Conservation (phyloP, 2,113 vertebrate species). For the Melanerpes formicivorus region DNA sequence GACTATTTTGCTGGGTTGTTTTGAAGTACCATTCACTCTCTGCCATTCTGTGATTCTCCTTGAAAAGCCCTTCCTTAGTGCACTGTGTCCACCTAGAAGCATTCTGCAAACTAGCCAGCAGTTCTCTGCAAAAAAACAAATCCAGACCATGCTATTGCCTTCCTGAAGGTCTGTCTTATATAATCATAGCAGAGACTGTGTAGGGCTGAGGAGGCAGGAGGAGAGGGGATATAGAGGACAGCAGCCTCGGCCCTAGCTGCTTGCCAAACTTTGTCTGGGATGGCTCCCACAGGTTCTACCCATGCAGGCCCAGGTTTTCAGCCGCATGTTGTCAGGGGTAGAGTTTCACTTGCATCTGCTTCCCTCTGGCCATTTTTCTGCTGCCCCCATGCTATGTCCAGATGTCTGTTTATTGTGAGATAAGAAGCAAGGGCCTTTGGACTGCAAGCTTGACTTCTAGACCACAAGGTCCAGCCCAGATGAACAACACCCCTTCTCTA, state of each 20-base stretch:
- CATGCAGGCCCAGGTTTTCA: rapidly evolving
- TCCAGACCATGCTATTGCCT: rapidly evolving
- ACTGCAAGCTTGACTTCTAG: background rate
- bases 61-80: background rate
- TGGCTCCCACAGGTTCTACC: background rate
- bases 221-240: background rate
- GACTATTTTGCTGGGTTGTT: background rate
- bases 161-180: background rate
- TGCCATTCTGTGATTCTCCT: background rate
- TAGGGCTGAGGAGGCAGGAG: background rate
- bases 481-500: background rate
- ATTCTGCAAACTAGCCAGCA: background rate
- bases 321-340: background rate
- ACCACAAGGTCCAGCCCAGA: rapidly evolving
- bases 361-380: rapidly evolving
- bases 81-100: background rate
- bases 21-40: background rate
- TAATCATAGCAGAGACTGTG: background rate
- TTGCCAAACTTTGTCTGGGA: background rate
- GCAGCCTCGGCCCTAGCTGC: background rate
- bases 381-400: background rate
- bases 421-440: background rate
- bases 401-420: background rate
- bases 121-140: background rate
- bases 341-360: background rate